Evolutionary conservation across 64 coral and sea anemone genomes (phyloP), one percentile per base, ranked within the genome.

Genomic region (Acropora yongei): DNA sequence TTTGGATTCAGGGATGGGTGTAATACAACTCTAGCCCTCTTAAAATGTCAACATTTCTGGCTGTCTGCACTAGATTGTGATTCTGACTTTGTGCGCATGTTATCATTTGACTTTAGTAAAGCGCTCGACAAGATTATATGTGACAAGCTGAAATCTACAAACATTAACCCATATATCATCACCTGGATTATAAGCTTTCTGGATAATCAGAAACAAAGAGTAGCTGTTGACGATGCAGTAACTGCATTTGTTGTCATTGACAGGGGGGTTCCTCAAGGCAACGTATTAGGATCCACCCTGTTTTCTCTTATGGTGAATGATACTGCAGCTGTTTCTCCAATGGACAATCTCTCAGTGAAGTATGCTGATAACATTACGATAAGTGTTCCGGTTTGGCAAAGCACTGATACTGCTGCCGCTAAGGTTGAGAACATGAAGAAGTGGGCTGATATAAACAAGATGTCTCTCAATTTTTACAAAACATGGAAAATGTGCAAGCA

Each of bases 251-350:
- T 63, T 63, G 49, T 55, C 51, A 55, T 55, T 55, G n/a, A n/a
- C n/a, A 17, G 20, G 44, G 80, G 51, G 40, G 80, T 50, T 19
- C 82, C 82, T n/a, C 82, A 85, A 8, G 60, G 57, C 41, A 49
- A 61, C 30, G 83, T 86, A 30, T 13, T 86, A 66, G 80, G 80
- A 42, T 57, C 80, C 60, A 63, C 12, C 17, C 60, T 84, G 17
- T 84, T 63, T 84, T 84, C 83, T 69, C 83, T 86, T 67, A 46
- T 86, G 44, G 77, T 79, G 44, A 79, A 30, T 47, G 77, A 79
- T 39, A 79, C 49, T 45, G 43, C n/a, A n/a, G 4, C 43, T 45
- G 44, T 45, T 18, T 47, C 16, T 49, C 49, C 77, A n/a, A 47
- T 41, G 44, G 49, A 45, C 49, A 18, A 47, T 18, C n/a, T 79